phyloP scores from a whole-genome alignment of 2,797 vertebrate species.

The Sebastiscus tertius region DNA sequence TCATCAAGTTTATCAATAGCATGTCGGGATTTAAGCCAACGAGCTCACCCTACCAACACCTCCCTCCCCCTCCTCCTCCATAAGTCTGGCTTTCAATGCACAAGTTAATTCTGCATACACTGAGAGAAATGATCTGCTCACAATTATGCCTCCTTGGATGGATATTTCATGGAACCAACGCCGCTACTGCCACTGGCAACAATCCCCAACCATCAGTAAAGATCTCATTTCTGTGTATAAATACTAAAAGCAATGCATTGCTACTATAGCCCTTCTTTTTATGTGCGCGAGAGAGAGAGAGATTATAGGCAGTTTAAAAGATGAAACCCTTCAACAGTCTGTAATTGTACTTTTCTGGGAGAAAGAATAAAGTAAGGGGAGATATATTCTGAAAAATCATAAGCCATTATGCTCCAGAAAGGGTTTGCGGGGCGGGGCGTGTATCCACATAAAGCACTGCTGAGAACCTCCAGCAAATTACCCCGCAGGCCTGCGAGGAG shows the following conservation, averaged over 20 bases:
- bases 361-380: conserved; percentile 67
- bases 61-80: conserved; percentile 47
- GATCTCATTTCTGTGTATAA: conserved; percentile 66
- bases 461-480: conserved; percentile 98
- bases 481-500: conserved; percentile 92
- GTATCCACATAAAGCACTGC: conserved; percentile 93
- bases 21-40: conserved; percentile 78
- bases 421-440: conserved; percentile 80
- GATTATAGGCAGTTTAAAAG: conserved; percentile 71
- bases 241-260: conserved; percentile 55
- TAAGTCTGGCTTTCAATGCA: conserved; percentile 73
- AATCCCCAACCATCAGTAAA: conserved; percentile 71
- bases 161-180: conserved; percentile 72
- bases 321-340: conserved; percentile 74
- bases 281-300: conserved; percentile 64
- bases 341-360: conserved; percentile 77
- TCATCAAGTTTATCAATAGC: conserved; percentile 83
- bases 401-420: conserved; percentile 93
- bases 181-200: conserved; percentile 53
- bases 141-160: conserved; percentile 69
- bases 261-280: conserved; percentile 59
- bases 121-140: conserved; percentile 62
- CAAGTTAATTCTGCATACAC: conserved; percentile 73
- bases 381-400: conserved; percentile 93
- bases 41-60: conserved; percentile 65